Percentiles rank a stretch among this genome's conserved stretches.
These are phyloP conservation scores for Nephrocerus scutellatus DNA, from an alignment of 2,888 invertebrate species.

Conservation along the genomic window DNA sequence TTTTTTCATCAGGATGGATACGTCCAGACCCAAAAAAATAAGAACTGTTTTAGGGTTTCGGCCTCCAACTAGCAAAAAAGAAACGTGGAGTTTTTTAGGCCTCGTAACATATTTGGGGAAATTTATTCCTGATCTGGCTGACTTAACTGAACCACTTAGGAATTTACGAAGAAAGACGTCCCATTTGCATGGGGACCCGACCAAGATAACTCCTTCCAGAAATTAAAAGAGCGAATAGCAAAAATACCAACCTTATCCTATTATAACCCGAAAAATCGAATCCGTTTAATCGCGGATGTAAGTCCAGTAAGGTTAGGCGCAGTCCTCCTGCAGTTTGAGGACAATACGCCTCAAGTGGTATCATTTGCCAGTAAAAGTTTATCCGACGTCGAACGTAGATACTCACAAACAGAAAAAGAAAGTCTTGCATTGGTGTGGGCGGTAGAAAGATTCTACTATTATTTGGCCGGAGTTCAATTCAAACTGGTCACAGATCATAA, in stretches of 20 bases:
- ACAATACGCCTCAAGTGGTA: constrained; percentile 31
- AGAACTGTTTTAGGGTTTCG: constrained; percentile 23
- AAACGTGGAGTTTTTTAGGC: constrained; percentile 30
- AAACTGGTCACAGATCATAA: constrained; percentile 19
- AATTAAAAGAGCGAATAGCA: constrained; percentile 4
- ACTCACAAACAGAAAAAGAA: constrained; percentile 20
- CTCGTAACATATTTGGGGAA: constrained; percentile 29
- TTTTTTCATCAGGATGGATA: constrained; percentile 18
- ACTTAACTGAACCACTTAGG: constrained; percentile 8
- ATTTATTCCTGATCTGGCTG: constrained; percentile 7
- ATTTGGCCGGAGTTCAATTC: constrained; percentile 7
- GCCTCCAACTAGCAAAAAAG: constrained; percentile 25
- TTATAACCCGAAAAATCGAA: constrained; percentile 26
- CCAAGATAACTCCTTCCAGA: constrained; percentile 1
- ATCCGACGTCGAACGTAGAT: constrained; percentile 32
- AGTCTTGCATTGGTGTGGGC: constrained; percentile 11
- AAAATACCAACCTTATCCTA: constrained; percentile 25
- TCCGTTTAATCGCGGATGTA: constrained; percentile 32
- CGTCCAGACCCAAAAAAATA: constrained; percentile 17
- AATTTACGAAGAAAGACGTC: constrained; percentile 2
- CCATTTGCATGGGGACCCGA: constrained; percentile 1
- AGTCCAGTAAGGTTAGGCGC: constrained; percentile 29
- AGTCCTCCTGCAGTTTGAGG: constrained; percentile 12
- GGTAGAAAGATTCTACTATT: constrained; percentile 9
- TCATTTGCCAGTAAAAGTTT: constrained; percentile 40